phyloP scores from a whole-genome alignment of 2,113 vertebrate genomes.

The Arvicanthis niloticus region DNA sequence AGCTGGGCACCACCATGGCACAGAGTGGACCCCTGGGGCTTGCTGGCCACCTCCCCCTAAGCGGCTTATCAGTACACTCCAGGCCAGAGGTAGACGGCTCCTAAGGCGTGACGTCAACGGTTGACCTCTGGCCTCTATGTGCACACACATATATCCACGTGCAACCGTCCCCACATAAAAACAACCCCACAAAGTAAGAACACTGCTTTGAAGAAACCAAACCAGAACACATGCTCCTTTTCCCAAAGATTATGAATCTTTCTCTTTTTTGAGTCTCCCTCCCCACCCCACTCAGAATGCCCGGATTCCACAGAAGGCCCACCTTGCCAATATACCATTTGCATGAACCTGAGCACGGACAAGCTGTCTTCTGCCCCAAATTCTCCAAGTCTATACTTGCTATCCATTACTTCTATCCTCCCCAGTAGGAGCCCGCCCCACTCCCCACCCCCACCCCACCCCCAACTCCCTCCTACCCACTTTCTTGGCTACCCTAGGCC shows the following conservation, averaged over 20 bases:
- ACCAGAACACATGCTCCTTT: constrained; percentile 12
- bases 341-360: background rate
- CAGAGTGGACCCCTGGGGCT: background rate
- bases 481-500: background rate
- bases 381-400: background rate
- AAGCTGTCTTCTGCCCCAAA: background rate
- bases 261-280: background rate
- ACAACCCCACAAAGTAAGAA: background rate
- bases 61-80: background rate
- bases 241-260: background rate
- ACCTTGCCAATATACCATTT: background rate
- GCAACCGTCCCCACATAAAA: background rate
- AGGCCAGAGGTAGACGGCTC: background rate
- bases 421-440: background rate
- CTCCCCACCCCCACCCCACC: too few relatives aligned
- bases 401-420: background rate
- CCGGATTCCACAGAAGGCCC: background rate
- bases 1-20: background rate
- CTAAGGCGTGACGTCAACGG: background rate
- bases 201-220: constrained; percentile 50
- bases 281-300: background rate
- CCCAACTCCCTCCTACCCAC: background rate
- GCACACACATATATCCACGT: background rate
- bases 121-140: background rate
- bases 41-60: background rate